Evolutionary conservation across 2,113 vertebrate genomes (phyloP), one percentile per base, ranked within the genome.

Genomic region (Megaceryle torquata): DNA sequence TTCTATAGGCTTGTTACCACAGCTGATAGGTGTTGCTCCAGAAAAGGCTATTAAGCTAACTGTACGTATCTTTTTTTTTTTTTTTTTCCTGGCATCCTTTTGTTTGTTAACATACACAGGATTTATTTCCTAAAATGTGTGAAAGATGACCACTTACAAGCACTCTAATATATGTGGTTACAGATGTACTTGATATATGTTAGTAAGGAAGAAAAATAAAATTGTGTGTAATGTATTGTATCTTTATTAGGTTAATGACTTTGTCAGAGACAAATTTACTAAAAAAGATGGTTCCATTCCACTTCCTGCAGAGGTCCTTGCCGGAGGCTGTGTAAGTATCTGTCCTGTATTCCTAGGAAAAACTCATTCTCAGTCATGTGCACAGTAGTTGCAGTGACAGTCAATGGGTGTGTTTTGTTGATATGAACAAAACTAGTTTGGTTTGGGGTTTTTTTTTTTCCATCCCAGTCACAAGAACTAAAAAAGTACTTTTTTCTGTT

Each of bases 1-100:
- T 97, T 97, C 48, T 95, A 60, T 98, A 99, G 99, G 99, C 98
- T 98, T 99, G 95, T 97, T 99, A 97, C 99, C 99, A 92, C 99
- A 99, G 89, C 98, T 99, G 95, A 99, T 99, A 95, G 99, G 99
- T 86, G 99, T 99, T 93, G 99, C 99, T 96, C 99, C 99, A 86
- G 99, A 99, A 98, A 99, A 99, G 97, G 99, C 99, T 96, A 99
- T 99, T 98, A 99, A 99, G 97, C 98, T 99, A 96, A 99, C 99
- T 97, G 99, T 99, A 98, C 98, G 99, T 99, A 97, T 96, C 92
- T 97, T 96, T 95, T 60, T 95, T 59, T 37, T 37, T 67, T 61
- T 54, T 44, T 89, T 57, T 33, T 67, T 48, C n/a, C 43, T 56
- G 71, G 61, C 72, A 86, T 71, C 82, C 67, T 86, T 61, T 57